A percentile compares a stretch with the other conserved stretches of the same genome.
Conservation (phyloP, 2,113 vertebrate species). For the Bos javanicus region DNA sequence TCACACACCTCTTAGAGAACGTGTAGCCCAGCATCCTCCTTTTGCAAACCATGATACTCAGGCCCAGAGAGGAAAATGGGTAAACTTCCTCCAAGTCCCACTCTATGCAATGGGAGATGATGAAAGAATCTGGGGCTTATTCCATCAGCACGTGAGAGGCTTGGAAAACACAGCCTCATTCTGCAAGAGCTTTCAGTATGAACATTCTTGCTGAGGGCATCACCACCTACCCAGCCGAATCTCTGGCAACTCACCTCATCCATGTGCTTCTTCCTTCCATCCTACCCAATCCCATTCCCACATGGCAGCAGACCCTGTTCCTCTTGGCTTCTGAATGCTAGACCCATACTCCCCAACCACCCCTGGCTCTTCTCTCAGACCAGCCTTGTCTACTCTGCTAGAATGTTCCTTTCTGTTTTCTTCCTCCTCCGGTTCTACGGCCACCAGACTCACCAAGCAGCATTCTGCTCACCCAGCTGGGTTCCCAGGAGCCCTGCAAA, state of each 20-base stretch:
- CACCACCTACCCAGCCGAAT: no score
- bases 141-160: background rate
- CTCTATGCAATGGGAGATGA: background rate
- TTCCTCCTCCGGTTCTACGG: background rate
- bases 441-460: background rate
- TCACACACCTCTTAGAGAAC: background rate
- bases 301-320: background rate
- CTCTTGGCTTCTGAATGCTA: background rate
- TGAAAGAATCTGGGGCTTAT: background rate
- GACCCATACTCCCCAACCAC: background rate
- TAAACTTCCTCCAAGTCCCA: background rate
- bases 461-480: background rate
- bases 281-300: fast-evolving
- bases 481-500: background rate
- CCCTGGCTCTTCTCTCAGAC: background rate
- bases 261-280: background rate
- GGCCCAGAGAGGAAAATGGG: background rate
- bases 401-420: background rate
- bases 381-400: background rate
- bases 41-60: background rate
- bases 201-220: no score
- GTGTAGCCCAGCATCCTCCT: background rate
- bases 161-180: background rate
- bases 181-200: no score
- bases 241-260: background rate